A percentile compares a stretch with the other conserved stretches of the same genome.
phyloP scores from a whole-genome alignment of 2,888 invertebrate species.

The Nemapogon koenigi region DNA sequence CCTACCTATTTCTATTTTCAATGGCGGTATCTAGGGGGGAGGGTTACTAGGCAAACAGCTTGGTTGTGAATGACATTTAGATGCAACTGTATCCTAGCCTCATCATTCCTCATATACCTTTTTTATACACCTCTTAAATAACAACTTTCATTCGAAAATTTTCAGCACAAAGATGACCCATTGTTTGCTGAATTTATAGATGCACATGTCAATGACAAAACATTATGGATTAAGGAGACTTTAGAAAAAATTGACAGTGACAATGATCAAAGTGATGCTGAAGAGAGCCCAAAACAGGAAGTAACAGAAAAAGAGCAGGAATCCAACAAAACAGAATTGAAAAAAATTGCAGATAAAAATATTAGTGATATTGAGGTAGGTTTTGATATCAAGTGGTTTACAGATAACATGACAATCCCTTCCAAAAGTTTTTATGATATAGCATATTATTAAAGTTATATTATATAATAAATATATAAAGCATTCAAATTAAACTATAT shows the following conservation, averaged over 20 bases:
- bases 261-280: slow-evolving; percentile 31
- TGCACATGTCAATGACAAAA: slow-evolving; percentile 70
- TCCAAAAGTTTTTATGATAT: background rate
- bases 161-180: slow-evolving; percentile 84
- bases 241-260: slow-evolving; percentile 36
- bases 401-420: no score
- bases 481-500: no score
- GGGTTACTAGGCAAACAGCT: background rate
- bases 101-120: no score
- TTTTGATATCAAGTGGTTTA: no score
- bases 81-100: no score
- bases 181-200: slow-evolving; percentile 89
- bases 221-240: slow-evolving; percentile 45
- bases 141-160: no score
- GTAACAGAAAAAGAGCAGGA: slow-evolving; percentile 21
- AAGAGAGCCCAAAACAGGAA: slow-evolving; percentile 26
- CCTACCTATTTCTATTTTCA: background rate
- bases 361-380: slow-evolving; percentile 79
- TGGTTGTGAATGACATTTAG: no score
- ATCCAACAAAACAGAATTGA: slow-evolving; percentile 21
- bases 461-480: no score
- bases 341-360: slow-evolving; percentile 72
- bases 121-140: no score
- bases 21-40: background rate
- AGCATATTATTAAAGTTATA: no score